Evolutionary conservation across 2,113 vertebrate genomes (phyloP), one percentile per base, ranked within the genome.

Genomic region (Takifugu flavidus): DNA sequence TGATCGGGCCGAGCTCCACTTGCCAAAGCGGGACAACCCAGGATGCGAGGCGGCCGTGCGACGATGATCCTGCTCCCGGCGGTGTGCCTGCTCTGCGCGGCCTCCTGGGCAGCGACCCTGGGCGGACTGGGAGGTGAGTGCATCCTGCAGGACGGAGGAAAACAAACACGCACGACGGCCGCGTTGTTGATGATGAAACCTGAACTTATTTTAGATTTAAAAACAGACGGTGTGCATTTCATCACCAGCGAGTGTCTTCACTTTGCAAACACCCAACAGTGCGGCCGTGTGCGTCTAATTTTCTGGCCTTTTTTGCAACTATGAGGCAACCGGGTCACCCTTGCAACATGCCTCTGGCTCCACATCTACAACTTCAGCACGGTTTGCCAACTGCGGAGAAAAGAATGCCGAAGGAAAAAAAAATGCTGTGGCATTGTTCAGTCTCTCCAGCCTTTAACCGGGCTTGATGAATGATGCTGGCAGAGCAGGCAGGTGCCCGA

Each of bases 401-500:
- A 39, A 39, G 34, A 14, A 1, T 4, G 64, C 78, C 78, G 73
- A 52, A 13, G n/a, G 2, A 13, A 4, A n/a, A 14, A 45, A 45
- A 45, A 13, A 15, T 15, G 44, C 44, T 14, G 13, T 15, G 12
- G 44, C 44, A 13, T n/a, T 47, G 45, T n/a, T 47, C 13, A 6
- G 73, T 67, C 52, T 74, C 70, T 65, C 34, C 53, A 59, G 57
- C 47, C 42, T 74, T 72, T 67, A 59, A 56, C 72, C 53, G n/a
- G 39, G 13, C 58, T 62, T 78, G 77, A 82, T 80, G 59, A 72
- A 83, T 77, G 72, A 62, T 68, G 60, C 25, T 76, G 84, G 73
- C 57, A 53, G 69, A 62, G 69, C 67, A 60, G 65, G 79, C 82
- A 85, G 82, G 85, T 85, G 78, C 80, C 77, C 75, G 76, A 66